Evolutionary conservation across 92 coral and sea anemone genomes (phyloP).

Genomic region (Bergia puertoricense): DNA sequence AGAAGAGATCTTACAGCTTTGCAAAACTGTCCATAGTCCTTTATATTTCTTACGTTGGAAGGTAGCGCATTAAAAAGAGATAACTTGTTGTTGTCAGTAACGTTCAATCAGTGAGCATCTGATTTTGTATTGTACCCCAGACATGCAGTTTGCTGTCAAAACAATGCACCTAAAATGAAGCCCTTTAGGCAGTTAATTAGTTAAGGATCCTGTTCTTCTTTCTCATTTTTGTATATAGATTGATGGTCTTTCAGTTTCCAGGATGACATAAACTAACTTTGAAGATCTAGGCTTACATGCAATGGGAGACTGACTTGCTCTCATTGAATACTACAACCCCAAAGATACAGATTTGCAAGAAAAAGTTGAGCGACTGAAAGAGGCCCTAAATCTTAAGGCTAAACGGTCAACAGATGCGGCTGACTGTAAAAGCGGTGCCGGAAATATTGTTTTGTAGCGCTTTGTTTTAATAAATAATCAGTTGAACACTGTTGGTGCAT

Average conservation of each 20-base stretch:
- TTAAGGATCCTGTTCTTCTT: conserved; percentile 1
- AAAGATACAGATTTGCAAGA: not conserved
- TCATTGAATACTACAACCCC: no score
- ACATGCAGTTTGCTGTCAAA: not conserved
- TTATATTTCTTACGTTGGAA: no score
- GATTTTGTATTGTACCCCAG: no score
- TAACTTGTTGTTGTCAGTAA: no score
- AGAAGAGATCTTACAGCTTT: no score
- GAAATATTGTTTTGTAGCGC: not conserved
- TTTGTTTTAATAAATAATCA: not conserved
- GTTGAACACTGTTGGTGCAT: conserved; percentile 1
- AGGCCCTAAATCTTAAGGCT: conserved; percentile 37
- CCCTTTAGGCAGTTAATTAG: not conserved
- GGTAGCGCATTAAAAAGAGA: no score
- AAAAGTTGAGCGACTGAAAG: conserved; percentile 39
- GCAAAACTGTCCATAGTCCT: no score
- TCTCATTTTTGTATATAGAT: conserved; percentile 28
- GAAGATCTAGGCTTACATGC: not conserved
- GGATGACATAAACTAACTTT: conserved; percentile 25
- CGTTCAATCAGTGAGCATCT: no score
- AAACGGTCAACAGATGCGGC: conserved; percentile 22
- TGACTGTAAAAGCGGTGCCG: not conserved
- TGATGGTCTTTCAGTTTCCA: conserved; percentile 34
- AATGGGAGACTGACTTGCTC: no score
- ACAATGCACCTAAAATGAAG: conserved; percentile 5